Evolutionary conservation across 2,797 vertebrate species (phyloP).

Genomic region (Pipistrellus pipistrellus): DNA sequence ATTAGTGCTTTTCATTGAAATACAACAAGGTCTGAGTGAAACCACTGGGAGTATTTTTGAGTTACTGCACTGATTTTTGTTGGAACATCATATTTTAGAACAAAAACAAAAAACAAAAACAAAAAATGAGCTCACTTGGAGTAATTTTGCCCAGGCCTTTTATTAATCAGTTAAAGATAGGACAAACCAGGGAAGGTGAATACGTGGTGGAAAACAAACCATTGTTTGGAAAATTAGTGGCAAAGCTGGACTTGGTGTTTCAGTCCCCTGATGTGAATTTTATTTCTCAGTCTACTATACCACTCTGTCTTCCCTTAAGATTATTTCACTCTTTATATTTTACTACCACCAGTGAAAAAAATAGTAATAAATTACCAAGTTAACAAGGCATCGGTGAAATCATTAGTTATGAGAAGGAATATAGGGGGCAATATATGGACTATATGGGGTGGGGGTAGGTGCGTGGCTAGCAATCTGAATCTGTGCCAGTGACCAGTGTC

Average conservation of each 20-base stretch:
- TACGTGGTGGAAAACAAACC: neutral
- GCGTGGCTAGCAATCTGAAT: too few species aligned
- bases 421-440: too few species aligned
- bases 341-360: neutral
- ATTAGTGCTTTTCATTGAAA: slow-evolving; percentile 17
- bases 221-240: neutral
- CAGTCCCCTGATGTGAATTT: neutral
- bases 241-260: neutral
- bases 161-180: neutral
- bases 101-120: neutral
- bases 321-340: neutral
- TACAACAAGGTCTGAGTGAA: neutral
- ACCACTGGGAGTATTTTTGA: neutral
- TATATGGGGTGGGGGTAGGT: too few species aligned
- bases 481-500: too few species aligned
- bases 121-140: neutral
- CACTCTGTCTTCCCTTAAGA: neutral
- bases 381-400: neutral
- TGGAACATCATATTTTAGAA: slow-evolving; percentile 16
- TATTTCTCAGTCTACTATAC: neutral
- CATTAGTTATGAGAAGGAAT: neutral
- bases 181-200: neutral
- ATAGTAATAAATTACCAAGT: neutral
- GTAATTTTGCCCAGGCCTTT: neutral
- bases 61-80: neutral